phyloP scores from a whole-genome alignment of 2,888 invertebrate species.

The Volucella inflata region DNA sequence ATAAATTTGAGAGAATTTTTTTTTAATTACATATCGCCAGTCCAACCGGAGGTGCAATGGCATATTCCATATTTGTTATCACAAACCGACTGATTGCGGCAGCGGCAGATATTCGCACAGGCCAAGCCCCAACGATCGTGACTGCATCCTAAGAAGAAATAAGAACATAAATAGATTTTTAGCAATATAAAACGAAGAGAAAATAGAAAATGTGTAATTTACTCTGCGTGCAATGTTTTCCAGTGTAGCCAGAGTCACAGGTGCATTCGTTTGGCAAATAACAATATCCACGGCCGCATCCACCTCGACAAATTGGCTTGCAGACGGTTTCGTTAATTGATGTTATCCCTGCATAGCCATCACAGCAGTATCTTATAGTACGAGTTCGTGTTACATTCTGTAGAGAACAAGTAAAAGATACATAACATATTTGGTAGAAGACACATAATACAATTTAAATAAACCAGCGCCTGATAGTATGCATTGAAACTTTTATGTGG shows the following conservation, averaged over 20 bases:
- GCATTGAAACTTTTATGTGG: background rate
- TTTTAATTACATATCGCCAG: slow-evolving; percentile 87
- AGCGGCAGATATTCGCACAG: slow-evolving; percentile 88
- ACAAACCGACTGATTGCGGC: slow-evolving; percentile 87
- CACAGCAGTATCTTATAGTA: slow-evolving; percentile 89
- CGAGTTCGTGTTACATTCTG: slow-evolving; percentile 89
- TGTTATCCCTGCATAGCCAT: slow-evolving; percentile 87
- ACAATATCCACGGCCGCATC: slow-evolving; percentile 84
- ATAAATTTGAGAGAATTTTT: background rate
- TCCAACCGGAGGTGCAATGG: slow-evolving; percentile 88
- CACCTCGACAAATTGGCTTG: slow-evolving; percentile 82
- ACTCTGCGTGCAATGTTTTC: slow-evolving; percentile 82
- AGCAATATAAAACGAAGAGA: background rate
- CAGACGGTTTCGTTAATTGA: slow-evolving; percentile 82
- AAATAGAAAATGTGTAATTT: slow-evolving; percentile 59
- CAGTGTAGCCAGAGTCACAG: slow-evolving; percentile 85
- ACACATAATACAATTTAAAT: background rate
- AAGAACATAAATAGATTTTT: background rate
- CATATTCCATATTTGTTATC: slow-evolving; percentile 87
- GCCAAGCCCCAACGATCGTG: slow-evolving; percentile 89
- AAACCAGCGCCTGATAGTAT: slow-evolving; percentile 31
- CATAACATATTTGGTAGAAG: too few species aligned
- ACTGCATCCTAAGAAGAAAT: slow-evolving; percentile 86
- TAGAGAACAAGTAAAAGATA: slow-evolving; percentile 76
- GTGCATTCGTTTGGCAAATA: slow-evolving; percentile 86